Conservation (phyloP, 1,140 invertebrate genomes). For the Drosophila punjabiensis region DNA sequence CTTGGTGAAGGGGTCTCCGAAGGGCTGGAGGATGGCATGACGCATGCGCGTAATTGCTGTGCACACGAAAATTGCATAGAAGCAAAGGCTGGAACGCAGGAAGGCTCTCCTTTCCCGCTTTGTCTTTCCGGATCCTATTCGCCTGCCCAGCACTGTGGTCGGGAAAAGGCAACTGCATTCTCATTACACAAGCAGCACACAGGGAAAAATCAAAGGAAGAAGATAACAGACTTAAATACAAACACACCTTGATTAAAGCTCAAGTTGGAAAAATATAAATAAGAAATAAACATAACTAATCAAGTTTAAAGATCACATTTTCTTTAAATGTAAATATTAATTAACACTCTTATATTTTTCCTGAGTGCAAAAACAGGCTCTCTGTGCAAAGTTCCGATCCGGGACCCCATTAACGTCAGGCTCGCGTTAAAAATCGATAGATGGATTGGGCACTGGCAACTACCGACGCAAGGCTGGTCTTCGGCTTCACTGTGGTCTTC, state of each 20-base stretch:
- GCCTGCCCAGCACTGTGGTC: constrained; percentile 54
- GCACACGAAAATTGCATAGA: constrained; percentile 53
- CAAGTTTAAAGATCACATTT: not conserved
- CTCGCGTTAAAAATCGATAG: constrained; percentile 85
- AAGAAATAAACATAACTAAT: not conserved
- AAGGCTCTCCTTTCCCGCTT: constrained; percentile 11
- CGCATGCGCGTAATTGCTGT: constrained; percentile 77
- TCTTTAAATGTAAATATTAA: too few relatives aligned
- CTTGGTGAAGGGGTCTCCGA: not conserved
- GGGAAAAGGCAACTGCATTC: constrained; percentile 56
- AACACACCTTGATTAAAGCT: not conserved
- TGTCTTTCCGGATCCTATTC: constrained; percentile 49
- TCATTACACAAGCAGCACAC: constrained; percentile 52
- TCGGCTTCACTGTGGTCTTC: constrained; percentile 52
- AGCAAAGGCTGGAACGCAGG: constrained; percentile 12
- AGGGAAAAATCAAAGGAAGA: not conserved
- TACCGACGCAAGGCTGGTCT: constrained; percentile 33
- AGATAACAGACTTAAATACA: not conserved
- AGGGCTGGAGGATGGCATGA: constrained; percentile 51
- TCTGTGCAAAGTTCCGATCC: constrained; percentile 20
- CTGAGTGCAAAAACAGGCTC: constrained; percentile 10
- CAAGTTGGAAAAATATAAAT: not conserved
- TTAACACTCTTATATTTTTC: not conserved
- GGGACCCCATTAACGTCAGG: constrained; percentile 77
- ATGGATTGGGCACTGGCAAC: constrained; percentile 71